Base-by-base conservation (phyloP, 2,113 vertebrate genomes). In the Larimichthys polyactis region DNA sequence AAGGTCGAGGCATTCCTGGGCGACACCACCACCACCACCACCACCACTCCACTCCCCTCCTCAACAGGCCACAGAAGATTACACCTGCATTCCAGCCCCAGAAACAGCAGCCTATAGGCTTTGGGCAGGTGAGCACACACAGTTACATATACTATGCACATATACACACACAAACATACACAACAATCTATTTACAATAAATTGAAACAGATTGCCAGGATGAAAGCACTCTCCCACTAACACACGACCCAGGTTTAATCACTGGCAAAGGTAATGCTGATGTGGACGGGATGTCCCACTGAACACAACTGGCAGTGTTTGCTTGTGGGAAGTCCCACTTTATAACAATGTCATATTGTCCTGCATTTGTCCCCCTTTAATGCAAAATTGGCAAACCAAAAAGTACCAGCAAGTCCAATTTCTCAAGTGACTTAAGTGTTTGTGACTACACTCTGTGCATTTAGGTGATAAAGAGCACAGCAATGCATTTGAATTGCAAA, bases 1-100 rank as follows among this genome's bases (percentile, higher is more conserved):
- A 96, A 94, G 95, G 97, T 73, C 96, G 96, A 57, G 94, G 95
- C 92, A 91, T 94, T 86, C 94, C 93, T 82, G 95, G 95, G 78
- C 97, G 96, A 82, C 94, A 93, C 65, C 96, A 94, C 87, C 97
- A 96, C 27, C 24, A 24, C 27, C 24, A 24, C 24, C 27, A 27
- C 27, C 27, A 27, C 72, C 96, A 95, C 92, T 95, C 96, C 69
- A 51, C 86, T 54, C 85, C 86, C 75, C 95, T 97, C 78, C 94
- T 97, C 91, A 96, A 92, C 94, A 95, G 96, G 83, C 97, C 96
- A 60, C 97, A 97, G 85, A 99, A 98, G 94, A 86, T 96, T 85
- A 73, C 95, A 81, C 95, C 96, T 90, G 96, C 96, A 95, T 98
- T 97, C 96, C 97, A 97, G 93, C 86, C 92, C 27, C 93, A 92